A percentile compares a stretch with the other conserved stretches of the same genome.
phyloP scores from a whole-genome alignment of 2,888 invertebrate species.

The Elaeidobius kamerunicus region DNA sequence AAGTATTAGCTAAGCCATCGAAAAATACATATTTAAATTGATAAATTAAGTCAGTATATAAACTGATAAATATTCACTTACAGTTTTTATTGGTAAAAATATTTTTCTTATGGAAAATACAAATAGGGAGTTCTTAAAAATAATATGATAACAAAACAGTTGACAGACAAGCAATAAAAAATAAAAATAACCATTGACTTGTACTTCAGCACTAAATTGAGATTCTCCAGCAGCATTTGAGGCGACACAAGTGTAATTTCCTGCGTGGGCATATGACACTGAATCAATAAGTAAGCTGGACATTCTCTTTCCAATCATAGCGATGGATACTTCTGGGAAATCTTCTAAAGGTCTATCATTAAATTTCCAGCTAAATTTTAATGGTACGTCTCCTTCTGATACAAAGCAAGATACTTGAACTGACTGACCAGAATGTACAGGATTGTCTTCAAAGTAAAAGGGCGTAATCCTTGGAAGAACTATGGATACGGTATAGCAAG shows the following conservation, averaged over 20 bases:
- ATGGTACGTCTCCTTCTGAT: constrained; percentile 62
- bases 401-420: constrained; percentile 62
- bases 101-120: not conserved
- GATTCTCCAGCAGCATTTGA: constrained; percentile 45
- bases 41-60: too few relatives aligned
- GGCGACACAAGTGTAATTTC: constrained; percentile 73
- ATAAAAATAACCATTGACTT: constrained; percentile 63
- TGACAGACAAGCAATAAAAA: constrained; percentile 2
- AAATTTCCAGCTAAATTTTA: constrained; percentile 61
- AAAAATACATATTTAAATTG: too few relatives aligned
- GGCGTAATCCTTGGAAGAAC: constrained; percentile 64
- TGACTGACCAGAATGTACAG: constrained; percentile 59
- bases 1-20: too few relatives aligned
- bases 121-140: not conserved
- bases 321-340: constrained; percentile 40
- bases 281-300: constrained; percentile 63
- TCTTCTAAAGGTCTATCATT: constrained; percentile 49
- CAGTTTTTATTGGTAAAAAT: not conserved
- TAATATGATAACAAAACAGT: not conserved
- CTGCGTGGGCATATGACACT: constrained; percentile 65
- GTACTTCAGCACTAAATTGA: constrained; percentile 49
- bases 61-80: not conserved
- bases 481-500: too few relatives aligned
- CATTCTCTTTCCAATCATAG: constrained; percentile 48
- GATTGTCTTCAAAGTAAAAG: constrained; percentile 63